Conservation (phyloP, 2,888 invertebrate genomes). For the Cylloceria caligata region DNA sequence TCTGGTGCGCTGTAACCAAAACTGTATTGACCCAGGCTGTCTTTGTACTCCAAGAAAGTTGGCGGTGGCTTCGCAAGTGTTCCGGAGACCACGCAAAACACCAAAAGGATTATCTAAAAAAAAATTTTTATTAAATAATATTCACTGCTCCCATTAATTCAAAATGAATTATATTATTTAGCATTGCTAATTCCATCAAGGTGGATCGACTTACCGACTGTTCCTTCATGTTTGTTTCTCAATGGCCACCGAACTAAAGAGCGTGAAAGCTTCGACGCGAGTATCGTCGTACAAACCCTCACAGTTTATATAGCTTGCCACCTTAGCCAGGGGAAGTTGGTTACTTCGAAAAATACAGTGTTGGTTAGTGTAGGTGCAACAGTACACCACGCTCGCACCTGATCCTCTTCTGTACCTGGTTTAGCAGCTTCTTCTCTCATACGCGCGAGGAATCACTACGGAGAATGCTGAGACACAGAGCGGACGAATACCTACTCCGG, state of each 20-base stretch:
- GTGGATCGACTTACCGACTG: constrained; percentile 71
- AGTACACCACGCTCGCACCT: constrained; percentile 4
- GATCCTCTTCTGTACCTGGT: constrained; percentile 32
- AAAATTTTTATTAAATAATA: too few species aligned
- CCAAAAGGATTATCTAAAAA: constrained; percentile 61
- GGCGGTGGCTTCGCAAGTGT: constrained; percentile 68
- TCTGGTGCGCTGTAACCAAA: constrained; percentile 83
- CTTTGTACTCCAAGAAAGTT: constrained; percentile 80
- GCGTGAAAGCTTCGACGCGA: constrained; percentile 54
- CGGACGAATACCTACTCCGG: neutral
- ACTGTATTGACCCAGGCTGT: constrained; percentile 84
- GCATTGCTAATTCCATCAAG: neutral
- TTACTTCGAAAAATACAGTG: neutral
- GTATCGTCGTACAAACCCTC: constrained; percentile 39
- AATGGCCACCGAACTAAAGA: constrained; percentile 50
- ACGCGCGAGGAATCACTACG: neutral
- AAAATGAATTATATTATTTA: too few species aligned
- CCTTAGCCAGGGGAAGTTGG: constrained; percentile 14
- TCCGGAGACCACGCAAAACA: constrained; percentile 67
- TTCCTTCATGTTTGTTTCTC: constrained; percentile 71
- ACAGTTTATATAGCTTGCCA: constrained; percentile 58
- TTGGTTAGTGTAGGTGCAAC: constrained; percentile 23
- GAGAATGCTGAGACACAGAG: constrained; percentile 11
- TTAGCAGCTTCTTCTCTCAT: constrained; percentile 22
- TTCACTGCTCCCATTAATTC: too few species aligned